Evolutionary conservation across 2,888 invertebrate species (phyloP).

Genomic region (Microchrysa polita): DNA sequence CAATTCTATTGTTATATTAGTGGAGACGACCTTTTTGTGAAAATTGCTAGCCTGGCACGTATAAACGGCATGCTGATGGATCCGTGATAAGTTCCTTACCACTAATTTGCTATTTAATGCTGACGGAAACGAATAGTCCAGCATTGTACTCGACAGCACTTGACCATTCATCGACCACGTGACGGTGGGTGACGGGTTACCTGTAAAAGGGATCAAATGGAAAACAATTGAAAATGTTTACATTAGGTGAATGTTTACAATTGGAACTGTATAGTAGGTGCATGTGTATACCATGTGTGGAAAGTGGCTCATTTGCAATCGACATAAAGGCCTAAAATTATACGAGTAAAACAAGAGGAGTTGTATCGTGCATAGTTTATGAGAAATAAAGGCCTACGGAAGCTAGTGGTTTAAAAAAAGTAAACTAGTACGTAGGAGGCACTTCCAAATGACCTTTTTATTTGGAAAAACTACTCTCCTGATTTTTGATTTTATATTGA

Average conservation of each 20-base stretch:
- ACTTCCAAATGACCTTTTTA: no score
- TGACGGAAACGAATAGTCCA: constrained; percentile 62
- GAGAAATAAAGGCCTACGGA: no score
- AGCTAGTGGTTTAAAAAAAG: no score
- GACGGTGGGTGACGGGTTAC: constrained; percentile 76
- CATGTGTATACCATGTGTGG: no score
- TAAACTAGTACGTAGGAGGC: no score
- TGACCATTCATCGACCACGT: constrained; percentile 79
- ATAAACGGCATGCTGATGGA: constrained; percentile 78
- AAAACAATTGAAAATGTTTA: constrained; percentile 42
- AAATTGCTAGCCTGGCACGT: constrained; percentile 81
- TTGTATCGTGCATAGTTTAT: no score
- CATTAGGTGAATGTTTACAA: constrained; percentile 14
- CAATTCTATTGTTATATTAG: constrained; percentile 78
- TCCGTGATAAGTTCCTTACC: constrained; percentile 71
- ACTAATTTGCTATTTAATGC: constrained; percentile 71
- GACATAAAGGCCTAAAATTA: no score
- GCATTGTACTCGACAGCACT: constrained; percentile 63
- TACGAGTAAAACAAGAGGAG: no score
- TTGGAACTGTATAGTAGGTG: neutral
- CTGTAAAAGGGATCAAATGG: constrained; percentile 65
- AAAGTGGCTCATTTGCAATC: constrained; percentile 1
- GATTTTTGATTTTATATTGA: no score
- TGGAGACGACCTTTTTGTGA: constrained; percentile 70
- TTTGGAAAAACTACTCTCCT: no score